Conservation (phyloP, 1,140 invertebrate genomes). For the Leptinotarsa defecta region DNA sequence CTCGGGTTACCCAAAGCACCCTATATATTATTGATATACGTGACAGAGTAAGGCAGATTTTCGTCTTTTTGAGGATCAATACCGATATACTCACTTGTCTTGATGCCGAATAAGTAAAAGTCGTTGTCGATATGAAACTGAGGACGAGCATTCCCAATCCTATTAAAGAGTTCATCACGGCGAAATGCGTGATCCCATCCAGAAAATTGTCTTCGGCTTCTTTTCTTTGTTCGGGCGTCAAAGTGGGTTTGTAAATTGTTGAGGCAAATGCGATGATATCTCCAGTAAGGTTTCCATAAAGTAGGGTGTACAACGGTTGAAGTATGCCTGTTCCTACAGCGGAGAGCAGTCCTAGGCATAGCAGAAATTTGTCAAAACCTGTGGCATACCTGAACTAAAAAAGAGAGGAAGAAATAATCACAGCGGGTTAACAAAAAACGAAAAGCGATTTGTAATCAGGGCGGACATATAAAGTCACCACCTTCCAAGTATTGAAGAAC, state of each 20-base stretch:
- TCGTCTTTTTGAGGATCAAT: background rate
- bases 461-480: no score
- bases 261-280: constrained; percentile 55
- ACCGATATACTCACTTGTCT: constrained; percentile 60
- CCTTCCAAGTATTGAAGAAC: no score
- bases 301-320: constrained; percentile 69
- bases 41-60: background rate
- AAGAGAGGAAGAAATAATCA: background rate
- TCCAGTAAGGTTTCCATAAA: constrained; percentile 70
- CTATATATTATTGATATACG: no score
- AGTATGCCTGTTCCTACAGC: constrained; percentile 65
- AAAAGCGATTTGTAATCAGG: background rate
- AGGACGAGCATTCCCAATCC: constrained; percentile 64
- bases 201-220: constrained; percentile 44
- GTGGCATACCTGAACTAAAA: constrained; percentile 67
- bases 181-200: constrained; percentile 60
- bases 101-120: constrained; percentile 71
- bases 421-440: background rate
- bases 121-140: constrained; percentile 66
- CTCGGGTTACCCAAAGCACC: no score
- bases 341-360: constrained; percentile 64
- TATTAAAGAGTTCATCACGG: constrained; percentile 64
- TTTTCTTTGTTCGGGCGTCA: background rate
- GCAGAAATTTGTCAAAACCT: constrained; percentile 62
- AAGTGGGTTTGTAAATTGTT: background rate